Evolutionary conservation across 2,113 vertebrate genomes (phyloP), one percentile per base, ranked within the genome.

Genomic region (Sapajus apella): DNA sequence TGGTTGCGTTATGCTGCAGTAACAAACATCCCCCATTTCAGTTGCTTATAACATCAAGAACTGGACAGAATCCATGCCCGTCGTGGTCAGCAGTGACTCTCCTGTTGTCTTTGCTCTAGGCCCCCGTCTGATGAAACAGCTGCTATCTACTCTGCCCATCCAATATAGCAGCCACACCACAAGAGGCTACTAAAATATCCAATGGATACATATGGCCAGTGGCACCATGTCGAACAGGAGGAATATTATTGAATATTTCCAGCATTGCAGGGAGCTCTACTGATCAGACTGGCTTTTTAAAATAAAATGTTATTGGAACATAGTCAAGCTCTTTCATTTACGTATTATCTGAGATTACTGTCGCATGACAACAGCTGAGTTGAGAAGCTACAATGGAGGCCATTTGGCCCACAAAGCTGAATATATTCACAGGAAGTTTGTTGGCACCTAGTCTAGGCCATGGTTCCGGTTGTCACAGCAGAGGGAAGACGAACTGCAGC

Each of bases 221-320:
- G 52, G 86, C 45, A 43, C 58, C 52, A 9, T 17, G 37, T 3
- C 23, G 0, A 27, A 35, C 55, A 52, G 40, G 4, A 25, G 0
- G 35, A 55, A 52, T 58, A 43, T 35, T 64, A 66, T 1, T 66
- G 37, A 73, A 16, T 32, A 32, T 70, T 70, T 70, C 20, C n/a
- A 55, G 23, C n/a, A 25, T 14, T 81, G 56, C n/a, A 50, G n/a
- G 73, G 90, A 83, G 14, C 83, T 64, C 64, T 81, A 1, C 18
- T 93, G 93, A 35, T 18, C 3, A 37, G 35, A 40, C 8, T 70
- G 61, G 17, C 82, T 81, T 77, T 47, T 90, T 40, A 68, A 75
- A 97, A 95, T 75, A 92, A 96, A 90, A 84, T 83, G 70, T 72
- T 80, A 81, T 45, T 72, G 72, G 58, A 81, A 91, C 17, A 37